phyloP scores from a whole-genome alignment of 2,113 vertebrate species.

The Naja naja region DNA sequence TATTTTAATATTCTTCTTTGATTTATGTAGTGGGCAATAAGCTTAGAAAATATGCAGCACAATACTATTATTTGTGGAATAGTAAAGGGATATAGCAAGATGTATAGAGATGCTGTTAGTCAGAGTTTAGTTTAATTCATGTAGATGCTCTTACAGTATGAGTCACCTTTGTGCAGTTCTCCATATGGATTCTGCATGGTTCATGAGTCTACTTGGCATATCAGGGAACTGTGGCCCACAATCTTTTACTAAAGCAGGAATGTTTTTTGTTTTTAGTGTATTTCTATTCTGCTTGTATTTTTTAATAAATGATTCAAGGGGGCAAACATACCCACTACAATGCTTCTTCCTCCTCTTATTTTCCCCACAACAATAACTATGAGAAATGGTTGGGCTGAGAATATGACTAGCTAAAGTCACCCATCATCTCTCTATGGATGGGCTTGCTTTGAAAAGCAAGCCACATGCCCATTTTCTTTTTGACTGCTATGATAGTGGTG shows the following conservation, averaged over 20 bases:
- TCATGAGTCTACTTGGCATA: background rate
- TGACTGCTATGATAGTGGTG: background rate
- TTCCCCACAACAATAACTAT: background rate
- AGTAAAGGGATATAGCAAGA: background rate
- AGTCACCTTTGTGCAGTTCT: background rate
- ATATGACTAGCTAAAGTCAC: background rate
- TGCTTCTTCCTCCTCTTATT: background rate
- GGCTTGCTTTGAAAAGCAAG: background rate
- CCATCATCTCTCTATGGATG: background rate
- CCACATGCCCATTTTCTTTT: background rate
- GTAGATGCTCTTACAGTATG: background rate
- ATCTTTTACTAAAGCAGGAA: background rate
- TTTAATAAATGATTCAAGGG: background rate
- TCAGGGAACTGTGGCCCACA: background rate
- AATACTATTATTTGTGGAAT: background rate
- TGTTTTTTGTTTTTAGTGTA: background rate
- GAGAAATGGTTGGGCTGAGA: background rate
- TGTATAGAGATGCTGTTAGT: background rate
- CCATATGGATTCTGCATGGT: background rate
- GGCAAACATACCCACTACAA: background rate
- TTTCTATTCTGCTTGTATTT: background rate
- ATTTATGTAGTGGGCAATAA: background rate
- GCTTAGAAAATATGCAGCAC: background rate
- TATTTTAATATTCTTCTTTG: background rate
- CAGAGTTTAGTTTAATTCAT: background rate